These are phyloP conservation scores for Mungos mungo DNA, from an alignment of 2,113 vertebrate species.

Conservation along the genomic window DNA sequence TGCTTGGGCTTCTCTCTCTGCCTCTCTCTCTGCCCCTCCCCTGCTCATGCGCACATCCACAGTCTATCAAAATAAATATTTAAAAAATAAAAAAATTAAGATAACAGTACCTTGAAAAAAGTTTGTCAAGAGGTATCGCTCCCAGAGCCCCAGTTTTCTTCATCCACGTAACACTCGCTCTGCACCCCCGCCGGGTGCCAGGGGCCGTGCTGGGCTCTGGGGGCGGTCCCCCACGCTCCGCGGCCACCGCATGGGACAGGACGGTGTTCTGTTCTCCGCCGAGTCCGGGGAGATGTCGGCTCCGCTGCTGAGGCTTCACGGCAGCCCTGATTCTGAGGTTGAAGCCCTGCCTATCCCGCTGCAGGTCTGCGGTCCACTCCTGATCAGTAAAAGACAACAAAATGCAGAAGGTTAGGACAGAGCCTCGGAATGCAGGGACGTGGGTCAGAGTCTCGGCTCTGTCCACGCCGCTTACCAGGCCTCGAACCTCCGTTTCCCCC, in stretches of 20 bases:
- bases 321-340: background rate
- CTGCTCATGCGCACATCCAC: too few relatives aligned
- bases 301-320: background rate
- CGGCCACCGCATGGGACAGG: background rate
- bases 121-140: background rate
- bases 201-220: background rate
- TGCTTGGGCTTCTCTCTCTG: too few relatives aligned
- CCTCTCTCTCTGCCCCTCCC: too few relatives aligned
- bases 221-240: accelerated
- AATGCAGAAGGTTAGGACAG: background rate
- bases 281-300: background rate
- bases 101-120: background rate
- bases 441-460: background rate
- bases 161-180: background rate
- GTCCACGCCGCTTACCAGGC: background rate
- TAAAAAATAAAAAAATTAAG: background rate
- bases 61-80: too few relatives aligned
- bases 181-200: background rate
- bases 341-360: background rate
- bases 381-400: background rate
- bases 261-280: accelerated
- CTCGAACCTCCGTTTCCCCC: background rate
- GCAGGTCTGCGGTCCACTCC: background rate
- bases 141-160: background rate
- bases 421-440: background rate